Evolutionary conservation across 2,888 invertebrate species (phyloP).

Genomic region (Folsomia manolachei): DNA sequence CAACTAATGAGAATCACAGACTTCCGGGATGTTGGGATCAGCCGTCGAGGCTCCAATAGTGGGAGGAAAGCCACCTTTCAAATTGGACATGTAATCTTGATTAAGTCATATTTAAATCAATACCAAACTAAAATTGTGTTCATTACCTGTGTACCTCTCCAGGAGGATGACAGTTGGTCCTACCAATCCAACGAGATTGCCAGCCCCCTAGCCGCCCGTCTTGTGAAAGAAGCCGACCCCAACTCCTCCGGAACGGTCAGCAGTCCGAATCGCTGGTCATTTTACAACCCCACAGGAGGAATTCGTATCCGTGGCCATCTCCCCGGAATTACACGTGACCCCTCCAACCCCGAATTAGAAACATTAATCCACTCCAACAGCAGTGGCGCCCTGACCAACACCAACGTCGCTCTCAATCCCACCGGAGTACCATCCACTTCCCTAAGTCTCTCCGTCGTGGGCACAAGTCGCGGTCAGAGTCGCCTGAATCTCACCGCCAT

Average conservation of each 20-base stretch:
- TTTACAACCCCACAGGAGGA: slow-evolving; percentile 13
- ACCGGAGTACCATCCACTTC: neutral
- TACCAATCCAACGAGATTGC: slow-evolving; percentile 35
- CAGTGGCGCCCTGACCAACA: neutral
- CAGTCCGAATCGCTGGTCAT: neutral
- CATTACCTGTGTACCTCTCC: no score
- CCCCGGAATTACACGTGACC: neutral
- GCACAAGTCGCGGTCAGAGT: slow-evolving; percentile 32
- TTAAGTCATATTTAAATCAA: neutral
- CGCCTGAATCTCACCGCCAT: slow-evolving; percentile 40
- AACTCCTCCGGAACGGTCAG: neutral
- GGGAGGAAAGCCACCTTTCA: slow-evolving; percentile 33
- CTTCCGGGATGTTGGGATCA: slow-evolving; percentile 24
- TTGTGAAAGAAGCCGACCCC: slow-evolving; percentile 30
- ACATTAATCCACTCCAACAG: slow-evolving; percentile 4
- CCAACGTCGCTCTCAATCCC: neutral
- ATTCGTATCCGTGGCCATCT: slow-evolving; percentile 21
- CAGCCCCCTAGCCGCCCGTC: slow-evolving; percentile 35
- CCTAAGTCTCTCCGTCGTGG: slow-evolving; percentile 6
- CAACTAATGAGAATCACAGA: slow-evolving; percentile 17
- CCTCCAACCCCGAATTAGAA: slow-evolving; percentile 14
- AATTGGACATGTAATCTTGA: slow-evolving; percentile 31
- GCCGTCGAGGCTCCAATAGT: slow-evolving; percentile 31
- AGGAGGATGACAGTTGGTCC: slow-evolving; percentile 38
- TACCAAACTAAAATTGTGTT: neutral